These are phyloP conservation scores for Oppia nitens DNA, from an alignment of 1,140 invertebrate species.

Conservation along the genomic window DNA sequence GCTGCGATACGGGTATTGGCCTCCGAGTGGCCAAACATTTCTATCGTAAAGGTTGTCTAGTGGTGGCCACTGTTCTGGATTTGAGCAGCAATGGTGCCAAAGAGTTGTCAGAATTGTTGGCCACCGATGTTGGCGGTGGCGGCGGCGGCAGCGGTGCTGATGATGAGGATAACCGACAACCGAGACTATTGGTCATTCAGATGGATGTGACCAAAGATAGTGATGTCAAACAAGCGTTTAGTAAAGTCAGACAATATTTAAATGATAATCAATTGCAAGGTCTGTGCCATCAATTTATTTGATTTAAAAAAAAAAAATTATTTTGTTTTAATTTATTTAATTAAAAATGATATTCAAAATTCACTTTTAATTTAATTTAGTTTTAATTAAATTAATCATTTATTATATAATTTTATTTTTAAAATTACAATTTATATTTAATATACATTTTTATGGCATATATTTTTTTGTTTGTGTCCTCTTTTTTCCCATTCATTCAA, in stretches of 20 bases:
- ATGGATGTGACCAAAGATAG: background rate
- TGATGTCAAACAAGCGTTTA: background rate
- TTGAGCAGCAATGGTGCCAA: slow-evolving; percentile 2
- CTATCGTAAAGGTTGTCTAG: slow-evolving; percentile 38
- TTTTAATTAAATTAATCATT: too few relatives aligned
- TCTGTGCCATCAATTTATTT: too few relatives aligned
- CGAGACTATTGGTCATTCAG: slow-evolving; percentile 2
- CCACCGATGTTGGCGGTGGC: background rate
- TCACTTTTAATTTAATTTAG: too few relatives aligned
- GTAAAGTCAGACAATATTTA: background rate
- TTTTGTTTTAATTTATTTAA: too few relatives aligned
- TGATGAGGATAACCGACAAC: background rate
- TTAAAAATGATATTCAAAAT: too few relatives aligned
- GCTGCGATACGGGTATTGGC: slow-evolving; percentile 67
- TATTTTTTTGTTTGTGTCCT: too few relatives aligned
- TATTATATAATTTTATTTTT: too few relatives aligned
- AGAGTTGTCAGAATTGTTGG: slow-evolving; percentile 32
- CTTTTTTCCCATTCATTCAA: too few relatives aligned
- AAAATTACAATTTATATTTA: too few relatives aligned
- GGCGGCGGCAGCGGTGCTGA: slow-evolving; percentile 4
- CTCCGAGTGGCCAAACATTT: slow-evolving; percentile 47
- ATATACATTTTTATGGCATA: too few relatives aligned
- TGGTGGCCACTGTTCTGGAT: slow-evolving; percentile 28
- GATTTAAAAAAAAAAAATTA: too few relatives aligned
- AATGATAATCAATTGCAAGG: background rate